Percentiles rank a stretch among this genome's conserved stretches.
phyloP scores from a whole-genome alignment of 2,888 invertebrate genomes.

The Lithophane ornitopus region DNA sequence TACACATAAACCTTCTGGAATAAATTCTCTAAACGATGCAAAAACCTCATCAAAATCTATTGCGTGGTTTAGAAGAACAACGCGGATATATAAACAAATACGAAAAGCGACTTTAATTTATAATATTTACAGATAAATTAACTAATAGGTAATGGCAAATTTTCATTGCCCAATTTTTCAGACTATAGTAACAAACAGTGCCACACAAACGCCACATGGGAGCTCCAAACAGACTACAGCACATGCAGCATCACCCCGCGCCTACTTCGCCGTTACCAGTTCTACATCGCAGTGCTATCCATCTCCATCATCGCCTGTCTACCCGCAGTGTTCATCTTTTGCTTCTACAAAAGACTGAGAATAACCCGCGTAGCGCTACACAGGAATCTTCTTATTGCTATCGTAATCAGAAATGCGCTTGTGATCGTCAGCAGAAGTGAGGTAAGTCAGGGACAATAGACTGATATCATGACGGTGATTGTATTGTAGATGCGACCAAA shows the following conservation, averaged over 20 bases:
- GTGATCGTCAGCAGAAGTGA: slow-evolving; percentile 90
- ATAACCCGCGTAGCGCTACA: slow-evolving; percentile 90
- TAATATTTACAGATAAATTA: no score
- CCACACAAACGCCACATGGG: slow-evolving; percentile 90
- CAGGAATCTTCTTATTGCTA: slow-evolving; percentile 91
- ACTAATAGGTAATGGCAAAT: not conserved
- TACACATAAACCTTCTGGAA: no score
- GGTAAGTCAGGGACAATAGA: slow-evolving; percentile 78
- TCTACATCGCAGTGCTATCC: slow-evolving; percentile 88
- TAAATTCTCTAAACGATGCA: no score
- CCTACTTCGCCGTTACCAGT: slow-evolving; percentile 87
- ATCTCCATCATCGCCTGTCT: slow-evolving; percentile 88
- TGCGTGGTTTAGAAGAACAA: no score
- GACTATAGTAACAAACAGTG: slow-evolving; percentile 91
- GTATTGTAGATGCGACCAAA: not conserved
- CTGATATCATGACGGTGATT: slow-evolving; percentile 32
- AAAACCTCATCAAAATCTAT: no score
- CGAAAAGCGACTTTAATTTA: no score
- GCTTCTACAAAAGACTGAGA: slow-evolving; percentile 89
- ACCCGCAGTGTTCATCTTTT: slow-evolving; percentile 91
- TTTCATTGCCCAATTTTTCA: slow-evolving; percentile 68
- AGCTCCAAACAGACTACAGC: slow-evolving; percentile 90
- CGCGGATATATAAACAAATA: no score
- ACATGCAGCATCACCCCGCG: slow-evolving; percentile 90
- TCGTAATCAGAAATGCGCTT: slow-evolving; percentile 90